These are phyloP conservation scores for Tribolium freemani DNA, from an alignment of 2,888 invertebrate genomes.

Conservation along the genomic window DNA sequence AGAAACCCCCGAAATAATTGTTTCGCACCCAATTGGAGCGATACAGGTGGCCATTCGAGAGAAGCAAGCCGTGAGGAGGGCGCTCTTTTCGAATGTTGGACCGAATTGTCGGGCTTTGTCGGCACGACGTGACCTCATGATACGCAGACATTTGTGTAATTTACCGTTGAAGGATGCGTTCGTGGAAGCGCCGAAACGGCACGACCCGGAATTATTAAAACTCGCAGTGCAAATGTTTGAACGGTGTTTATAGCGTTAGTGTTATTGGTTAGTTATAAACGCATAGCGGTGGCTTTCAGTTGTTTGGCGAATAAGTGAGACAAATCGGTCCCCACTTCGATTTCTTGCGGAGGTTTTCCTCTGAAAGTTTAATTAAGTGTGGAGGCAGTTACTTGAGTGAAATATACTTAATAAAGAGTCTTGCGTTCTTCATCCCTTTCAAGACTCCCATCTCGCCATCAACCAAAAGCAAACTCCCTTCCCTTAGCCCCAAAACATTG, in stretches of 20 bases:
- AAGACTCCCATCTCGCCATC: conserved; percentile 73
- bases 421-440: conserved; percentile 76
- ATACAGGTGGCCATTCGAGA: conserved; percentile 76
- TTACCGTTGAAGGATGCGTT: conserved; percentile 74
- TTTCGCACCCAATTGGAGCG: conserved; percentile 72
- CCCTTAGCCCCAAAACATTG: conserved; percentile 78
- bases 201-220: conserved; percentile 65
- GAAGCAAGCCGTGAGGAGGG: conserved; percentile 73
- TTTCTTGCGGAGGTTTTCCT: conserved; percentile 70
- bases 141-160: conserved; percentile 79
- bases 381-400: background rate
- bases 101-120: conserved; percentile 83
- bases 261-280: background rate
- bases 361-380: conserved; percentile 66
- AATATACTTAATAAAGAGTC: conserved; percentile 63
- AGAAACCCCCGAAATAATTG: conserved; percentile 47
- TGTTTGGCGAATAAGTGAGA: conserved; percentile 60
- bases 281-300: background rate
- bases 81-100: conserved; percentile 79
- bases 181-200: conserved; percentile 65
- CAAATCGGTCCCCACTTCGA: conserved; percentile 72
- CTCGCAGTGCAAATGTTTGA: conserved; percentile 64
- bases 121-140: conserved; percentile 83
- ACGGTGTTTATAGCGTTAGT: conserved; percentile 58
- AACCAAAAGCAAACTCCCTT: conserved; percentile 78